Percentiles rank a stretch among this genome's conserved stretches.
phyloP scores from a whole-genome alignment of 2,888 invertebrate genomes.

The Helleia helle region DNA sequence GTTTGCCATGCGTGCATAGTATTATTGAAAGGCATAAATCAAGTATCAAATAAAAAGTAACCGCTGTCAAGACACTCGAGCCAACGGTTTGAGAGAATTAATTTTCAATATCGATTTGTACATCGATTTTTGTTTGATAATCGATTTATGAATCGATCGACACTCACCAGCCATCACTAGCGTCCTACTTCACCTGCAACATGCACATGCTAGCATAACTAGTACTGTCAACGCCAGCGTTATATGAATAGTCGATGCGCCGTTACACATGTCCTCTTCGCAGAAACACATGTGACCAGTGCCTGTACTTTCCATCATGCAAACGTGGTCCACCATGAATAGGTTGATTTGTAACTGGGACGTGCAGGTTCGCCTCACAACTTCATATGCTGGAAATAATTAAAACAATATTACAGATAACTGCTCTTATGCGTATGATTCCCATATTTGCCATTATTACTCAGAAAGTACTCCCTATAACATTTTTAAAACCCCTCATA shows the following conservation, averaged over 20 bases:
- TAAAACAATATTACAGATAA: too few species aligned
- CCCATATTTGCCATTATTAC: too few species aligned
- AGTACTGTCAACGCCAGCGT: slow-evolving; percentile 40
- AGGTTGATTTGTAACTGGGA: slow-evolving; percentile 95
- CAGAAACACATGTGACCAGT: slow-evolving; percentile 99
- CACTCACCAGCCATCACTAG: slow-evolving; percentile 32
- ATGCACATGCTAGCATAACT: slow-evolving; percentile 59
- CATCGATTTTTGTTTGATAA: background rate
- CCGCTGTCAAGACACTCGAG: slow-evolving; percentile 1
- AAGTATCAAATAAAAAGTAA: slow-evolving; percentile 8
- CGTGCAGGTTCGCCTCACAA: slow-evolving; percentile 92
- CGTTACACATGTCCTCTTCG: slow-evolving; percentile 97
- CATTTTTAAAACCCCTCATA: too few species aligned
- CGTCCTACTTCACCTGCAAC: slow-evolving; percentile 62
- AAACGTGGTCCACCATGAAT: slow-evolving; percentile 98
- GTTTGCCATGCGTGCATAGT: slow-evolving; percentile 12
- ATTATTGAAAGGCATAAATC: slow-evolving; percentile 12
- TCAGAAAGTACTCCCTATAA: too few species aligned
- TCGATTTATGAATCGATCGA: slow-evolving; percentile 30
- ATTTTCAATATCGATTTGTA: background rate
- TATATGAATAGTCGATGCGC: slow-evolving; percentile 35
- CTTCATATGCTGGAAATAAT: slow-evolving; percentile 86
- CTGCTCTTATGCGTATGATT: too few species aligned
- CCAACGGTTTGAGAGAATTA: background rate
- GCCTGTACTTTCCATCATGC: slow-evolving; percentile 99